Evolutionary conservation across 2,113 vertebrate genomes (phyloP).

Genomic region (Dromaius novaehollandiae): DNA sequence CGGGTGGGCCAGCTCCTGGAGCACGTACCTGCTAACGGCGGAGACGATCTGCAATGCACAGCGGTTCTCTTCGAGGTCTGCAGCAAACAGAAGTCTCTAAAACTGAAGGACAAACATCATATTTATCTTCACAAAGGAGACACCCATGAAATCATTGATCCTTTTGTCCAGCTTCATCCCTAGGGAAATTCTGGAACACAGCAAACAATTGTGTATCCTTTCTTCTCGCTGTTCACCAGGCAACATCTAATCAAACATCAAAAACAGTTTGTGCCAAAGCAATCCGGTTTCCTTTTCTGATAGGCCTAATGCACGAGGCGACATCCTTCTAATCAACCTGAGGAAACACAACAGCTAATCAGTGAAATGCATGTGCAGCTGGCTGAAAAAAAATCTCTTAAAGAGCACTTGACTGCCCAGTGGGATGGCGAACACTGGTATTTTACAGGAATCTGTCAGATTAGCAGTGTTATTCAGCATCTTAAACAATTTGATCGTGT

Average conservation of each 20-base stretch:
- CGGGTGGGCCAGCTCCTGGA: background rate
- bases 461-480: background rate
- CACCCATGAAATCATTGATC: background rate
- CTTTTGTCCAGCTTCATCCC: background rate
- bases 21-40: rapidly evolving
- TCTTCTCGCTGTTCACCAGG: background rate
- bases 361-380: background rate
- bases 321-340: background rate
- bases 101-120: background rate
- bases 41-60: rapidly evolving
- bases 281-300: background rate
- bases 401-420: background rate
- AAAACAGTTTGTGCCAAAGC: background rate
- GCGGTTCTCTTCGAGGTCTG: background rate
- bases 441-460: background rate
- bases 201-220: background rate
- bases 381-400: background rate
- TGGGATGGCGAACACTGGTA: background rate
- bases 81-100: background rate
- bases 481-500: background rate
- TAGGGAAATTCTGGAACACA: background rate
- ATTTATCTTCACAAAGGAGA: background rate
- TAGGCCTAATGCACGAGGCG: background rate
- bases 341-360: background rate
- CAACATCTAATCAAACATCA: background rate